A percentile compares a stretch with the other conserved stretches of the same genome.
Evolutionary conservation across 1,140 invertebrate genomes (phyloP).

Genomic region (Hirudo medicinalis): DNA sequence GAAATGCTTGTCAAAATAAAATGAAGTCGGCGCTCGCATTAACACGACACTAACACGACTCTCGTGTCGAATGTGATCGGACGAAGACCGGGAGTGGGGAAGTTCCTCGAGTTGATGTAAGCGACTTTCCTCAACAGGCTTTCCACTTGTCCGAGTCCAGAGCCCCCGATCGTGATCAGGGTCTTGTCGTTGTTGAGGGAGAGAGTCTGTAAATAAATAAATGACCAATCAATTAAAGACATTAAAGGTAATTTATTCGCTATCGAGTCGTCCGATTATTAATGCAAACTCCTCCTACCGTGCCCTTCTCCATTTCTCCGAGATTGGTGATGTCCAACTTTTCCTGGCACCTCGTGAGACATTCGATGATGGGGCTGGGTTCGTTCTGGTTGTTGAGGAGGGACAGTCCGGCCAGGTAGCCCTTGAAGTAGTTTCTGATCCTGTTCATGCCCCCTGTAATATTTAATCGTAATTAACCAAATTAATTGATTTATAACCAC

Average conservation of each 20-base stretch:
- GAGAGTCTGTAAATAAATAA: slow-evolving; percentile 46
- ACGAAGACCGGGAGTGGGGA: slow-evolving; percentile 77
- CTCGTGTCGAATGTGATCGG: slow-evolving; percentile 58
- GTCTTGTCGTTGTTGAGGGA: slow-evolving; percentile 50
- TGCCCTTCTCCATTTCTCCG: slow-evolving; percentile 57
- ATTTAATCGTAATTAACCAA: background rate
- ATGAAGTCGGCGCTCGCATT: background rate
- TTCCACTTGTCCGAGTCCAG: slow-evolving; percentile 75
- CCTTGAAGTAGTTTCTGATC: slow-evolving; percentile 73
- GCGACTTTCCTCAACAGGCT: slow-evolving; percentile 70
- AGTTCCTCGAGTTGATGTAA: slow-evolving; percentile 74
- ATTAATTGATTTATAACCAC: background rate
- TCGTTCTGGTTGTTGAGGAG: slow-evolving; percentile 66
- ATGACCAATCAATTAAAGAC: background rate
- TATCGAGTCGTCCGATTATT: slow-evolving; percentile 42
- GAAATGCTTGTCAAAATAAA: background rate
- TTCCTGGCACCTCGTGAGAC: slow-evolving; percentile 72
- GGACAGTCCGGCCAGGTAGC: slow-evolving; percentile 72
- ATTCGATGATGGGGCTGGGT: slow-evolving; percentile 63
- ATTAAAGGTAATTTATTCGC: too few relatives aligned
- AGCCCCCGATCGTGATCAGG: slow-evolving; percentile 76
- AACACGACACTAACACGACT: slow-evolving; percentile 29
- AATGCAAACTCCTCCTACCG: slow-evolving; percentile 31
- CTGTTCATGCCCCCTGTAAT: slow-evolving; percentile 60
- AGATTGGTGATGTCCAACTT: slow-evolving; percentile 64